Base-by-base conservation (phyloP, 92 coral and sea anemone species). In the Porites rus region DNA sequence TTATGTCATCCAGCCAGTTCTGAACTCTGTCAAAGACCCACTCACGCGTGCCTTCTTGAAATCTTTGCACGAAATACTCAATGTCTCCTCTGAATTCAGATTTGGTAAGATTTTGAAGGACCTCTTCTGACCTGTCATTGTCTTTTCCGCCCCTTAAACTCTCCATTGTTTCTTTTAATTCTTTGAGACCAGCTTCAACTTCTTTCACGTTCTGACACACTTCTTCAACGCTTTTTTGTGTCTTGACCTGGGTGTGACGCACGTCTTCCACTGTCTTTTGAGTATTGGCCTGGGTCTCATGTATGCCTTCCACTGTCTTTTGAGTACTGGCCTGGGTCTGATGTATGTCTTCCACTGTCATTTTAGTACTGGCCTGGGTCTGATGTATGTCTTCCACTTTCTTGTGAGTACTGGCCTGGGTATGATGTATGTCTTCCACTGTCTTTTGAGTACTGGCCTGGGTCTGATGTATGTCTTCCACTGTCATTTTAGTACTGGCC, bases 11-110 rank as follows among this genome's bases (percentile, higher is more conserved):
- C 38, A 79, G 51, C 92, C 89, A 90, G 64, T 78, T 71, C 24
- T 80, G 83, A 43, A 92, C 83, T 51, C 31, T 61, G 21, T 71
- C 60, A 60, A 92, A 81, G 18, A 89, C 52, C 82, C 90, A 92
- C 38, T 18, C 61, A 21, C 95, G 87, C 0, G 90, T 92, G 8
- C 90, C 95, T 19, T 58, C 83, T 20, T 70, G 74, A 50, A 56
- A 73, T 67, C 87, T 58, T 53, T 53, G 65, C 46, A 58, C 46
- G 65, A 74, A 65, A 53, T 83, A 51, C 46, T 85, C 83, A 18
- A 89, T 58, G 50, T 85, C 81, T 10, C 80, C 83, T 56, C 74
- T 70, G 56, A 81, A 76, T 10, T 92, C 78, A 9, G 74, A 61
- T 54, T 86, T 80, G 22, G 87, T 88, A 61, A 92, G 92, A 19